Evolutionary conservation across 2,113 vertebrate species (phyloP), one percentile per base, ranked within the genome.

Genomic region (Chascanopsetta lugubris): DNA sequence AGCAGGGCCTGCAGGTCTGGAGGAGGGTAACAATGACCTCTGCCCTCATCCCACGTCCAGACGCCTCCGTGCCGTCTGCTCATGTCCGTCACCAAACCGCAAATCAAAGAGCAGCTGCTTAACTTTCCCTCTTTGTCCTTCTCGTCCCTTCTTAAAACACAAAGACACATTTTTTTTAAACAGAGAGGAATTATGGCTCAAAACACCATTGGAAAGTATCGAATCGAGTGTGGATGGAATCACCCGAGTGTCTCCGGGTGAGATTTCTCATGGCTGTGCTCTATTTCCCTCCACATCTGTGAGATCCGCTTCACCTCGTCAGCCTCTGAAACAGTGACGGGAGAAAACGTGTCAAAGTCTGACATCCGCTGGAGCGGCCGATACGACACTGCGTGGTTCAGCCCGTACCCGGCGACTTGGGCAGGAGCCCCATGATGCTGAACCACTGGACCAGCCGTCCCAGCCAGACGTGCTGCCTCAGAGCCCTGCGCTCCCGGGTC

Each of bases 201-300:
- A 38, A 49, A 13, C 47, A 56, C 2, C 7, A 18, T 22, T 9
- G 62, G 21, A 9, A 5, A 1, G 12, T 1, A 50, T n/a, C 17
- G 13, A 59, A 24, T 22, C 2, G 32, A 21, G 3, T 10, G 7
- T 20, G 15, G 2, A 17, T 40, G 15, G 38, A 36, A 25, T 66
- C 79, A 86, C 82, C 69, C 47, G 10, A 36, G 57, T 34, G 53
- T 69, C 26, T 63, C 26, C 1, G 57, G 43, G 62, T 38, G 43
- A 26, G 63, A 20, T 64, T 61, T 84, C 18, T 25, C 60, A 43
- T 66, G 78, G 42, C 60, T 82, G n/a, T 74, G 55, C 24, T 79
- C 61, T 75, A 90, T 84, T 74, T 82, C 72, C 29, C 63, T 66
- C 84, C 87, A 90, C 84, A 90, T 85, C 71, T 86, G 81, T 50